Evolutionary conservation across 2,113 vertebrate species (phyloP).

Genomic region (Tauraco erythrolophus): DNA sequence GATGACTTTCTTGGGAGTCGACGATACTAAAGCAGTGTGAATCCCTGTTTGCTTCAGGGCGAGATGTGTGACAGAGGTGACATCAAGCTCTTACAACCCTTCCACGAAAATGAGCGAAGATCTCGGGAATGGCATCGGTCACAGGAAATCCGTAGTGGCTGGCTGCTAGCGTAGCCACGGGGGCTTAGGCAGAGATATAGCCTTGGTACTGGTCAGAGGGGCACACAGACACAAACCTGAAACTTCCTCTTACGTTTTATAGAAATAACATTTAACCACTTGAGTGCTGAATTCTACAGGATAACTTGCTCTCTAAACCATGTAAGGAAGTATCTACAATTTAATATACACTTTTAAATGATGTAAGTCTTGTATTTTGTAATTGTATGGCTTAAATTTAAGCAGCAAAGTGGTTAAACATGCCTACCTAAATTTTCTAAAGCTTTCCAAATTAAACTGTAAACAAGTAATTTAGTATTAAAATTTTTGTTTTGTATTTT

Average conservation of each 20-base stretch:
- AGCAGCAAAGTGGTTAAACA: constrained; percentile 86
- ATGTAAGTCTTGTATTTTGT: constrained; percentile 78
- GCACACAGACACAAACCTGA: constrained; percentile 74
- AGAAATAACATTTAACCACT: constrained; percentile 80
- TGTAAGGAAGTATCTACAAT: constrained; percentile 76
- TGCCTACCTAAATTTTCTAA: constrained; percentile 82
- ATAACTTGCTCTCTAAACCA: constrained; percentile 77
- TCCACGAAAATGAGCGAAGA: constrained; percentile 99
- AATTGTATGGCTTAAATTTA: constrained; percentile 77
- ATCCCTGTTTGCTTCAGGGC: constrained; percentile 99
- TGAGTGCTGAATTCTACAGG: constrained; percentile 77
- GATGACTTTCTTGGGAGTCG: constrained; percentile 93
- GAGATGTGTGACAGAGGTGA: constrained; percentile 99
- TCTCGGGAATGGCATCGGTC: constrained; percentile 98
- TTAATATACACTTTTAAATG: constrained; percentile 69
- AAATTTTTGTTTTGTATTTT: constrained; percentile 89
- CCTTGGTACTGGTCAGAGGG: constrained; percentile 89
- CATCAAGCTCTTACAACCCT: constrained; percentile 99
- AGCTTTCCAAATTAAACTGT: constrained; percentile 79
- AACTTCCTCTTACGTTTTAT: constrained; percentile 70
- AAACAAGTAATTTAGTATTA: constrained; percentile 84
- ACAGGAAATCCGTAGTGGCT: constrained; percentile 96
- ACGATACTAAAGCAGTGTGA: constrained; percentile 99
- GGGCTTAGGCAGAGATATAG: constrained; percentile 95
- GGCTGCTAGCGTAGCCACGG: constrained; percentile 90